phyloP scores from a whole-genome alignment of 2,113 vertebrate genomes.

The Saccopteryx bilineata region DNA sequence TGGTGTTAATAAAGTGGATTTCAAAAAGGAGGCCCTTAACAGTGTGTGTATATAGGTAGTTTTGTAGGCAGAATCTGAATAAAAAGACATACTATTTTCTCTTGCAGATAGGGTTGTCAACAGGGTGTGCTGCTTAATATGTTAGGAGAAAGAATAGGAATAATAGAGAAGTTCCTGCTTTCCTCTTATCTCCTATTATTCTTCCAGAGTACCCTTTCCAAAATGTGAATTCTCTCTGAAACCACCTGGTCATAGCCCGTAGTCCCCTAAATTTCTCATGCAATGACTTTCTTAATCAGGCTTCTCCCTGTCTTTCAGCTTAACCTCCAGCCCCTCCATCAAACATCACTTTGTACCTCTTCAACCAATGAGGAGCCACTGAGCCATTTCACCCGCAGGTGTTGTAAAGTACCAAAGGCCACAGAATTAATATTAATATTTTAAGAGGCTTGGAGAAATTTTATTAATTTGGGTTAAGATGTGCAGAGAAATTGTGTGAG shows the following conservation, averaged over 20 bases:
- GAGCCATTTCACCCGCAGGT: too few relatives aligned
- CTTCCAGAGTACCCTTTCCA: not conserved
- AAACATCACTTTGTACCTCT: not conserved
- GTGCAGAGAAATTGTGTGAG: too few relatives aligned
- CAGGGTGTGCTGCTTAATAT: not conserved
- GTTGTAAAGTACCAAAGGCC: too few relatives aligned
- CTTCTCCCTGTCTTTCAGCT: not conserved
- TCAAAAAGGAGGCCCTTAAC: constrained; percentile 9
- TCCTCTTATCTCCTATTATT: not conserved
- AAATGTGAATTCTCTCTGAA: not conserved
- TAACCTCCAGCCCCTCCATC: not conserved
- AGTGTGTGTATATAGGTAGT: not conserved
- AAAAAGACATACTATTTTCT: not conserved
- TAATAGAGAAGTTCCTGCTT: not conserved
- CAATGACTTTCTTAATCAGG: not conserved
- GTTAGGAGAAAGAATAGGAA: not conserved
- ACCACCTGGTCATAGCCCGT: not conserved
- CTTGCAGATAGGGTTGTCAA: not conserved
- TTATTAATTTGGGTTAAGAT: too few relatives aligned
- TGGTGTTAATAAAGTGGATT: constrained; percentile 61
- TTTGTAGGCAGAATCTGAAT: not conserved
- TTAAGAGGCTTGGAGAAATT: too few relatives aligned
- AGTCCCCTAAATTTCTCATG: not conserved
- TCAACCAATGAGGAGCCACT: too few relatives aligned
- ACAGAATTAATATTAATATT: too few relatives aligned